Evolutionary conservation across 2,888 invertebrate species (phyloP).

Genomic region (Ommatoiulus sabulosus): DNA sequence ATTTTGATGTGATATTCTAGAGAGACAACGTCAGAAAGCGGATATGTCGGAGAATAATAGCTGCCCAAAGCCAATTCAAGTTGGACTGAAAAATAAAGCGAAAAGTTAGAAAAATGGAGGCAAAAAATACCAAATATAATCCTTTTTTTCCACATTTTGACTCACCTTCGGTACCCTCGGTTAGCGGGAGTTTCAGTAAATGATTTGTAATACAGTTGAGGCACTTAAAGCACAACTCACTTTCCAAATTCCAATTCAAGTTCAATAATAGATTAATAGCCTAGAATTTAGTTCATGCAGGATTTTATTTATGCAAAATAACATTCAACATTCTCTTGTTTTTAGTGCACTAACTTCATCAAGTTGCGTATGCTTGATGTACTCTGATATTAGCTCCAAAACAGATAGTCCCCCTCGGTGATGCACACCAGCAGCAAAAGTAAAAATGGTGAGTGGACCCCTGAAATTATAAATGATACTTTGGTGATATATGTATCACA

Average conservation of each 20-base stretch:
- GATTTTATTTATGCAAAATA: too few relatives aligned
- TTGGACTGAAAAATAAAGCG: conserved; percentile 68
- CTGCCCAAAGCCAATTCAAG: conserved; percentile 84
- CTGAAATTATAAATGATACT: conserved; percentile 49
- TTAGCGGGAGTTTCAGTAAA: conserved; percentile 73
- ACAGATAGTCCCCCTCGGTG: conserved; percentile 71
- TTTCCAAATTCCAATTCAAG: conserved; percentile 84
- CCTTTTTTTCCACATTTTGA: not conserved
- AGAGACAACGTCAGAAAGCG: conserved; percentile 76
- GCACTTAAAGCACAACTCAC: conserved; percentile 79
- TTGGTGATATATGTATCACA: too few relatives aligned
- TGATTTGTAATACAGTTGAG: conserved; percentile 80
- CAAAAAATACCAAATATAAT: not conserved
- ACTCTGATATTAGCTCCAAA: conserved; percentile 75
- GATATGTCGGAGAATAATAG: conserved; percentile 79
- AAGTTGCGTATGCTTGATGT: conserved; percentile 75
- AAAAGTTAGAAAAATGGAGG: too few relatives aligned
- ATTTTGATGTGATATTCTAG: conserved; percentile 81
- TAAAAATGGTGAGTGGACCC: conserved; percentile 66
- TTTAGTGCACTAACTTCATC: conserved; percentile 70
- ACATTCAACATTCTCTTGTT: too few relatives aligned
- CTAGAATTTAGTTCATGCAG: too few relatives aligned
- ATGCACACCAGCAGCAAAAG: conserved; percentile 65
- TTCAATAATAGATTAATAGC: conserved; percentile 76
- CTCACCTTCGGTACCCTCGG: conserved; percentile 73